Base-by-base conservation (phyloP, 2,888 invertebrate species). In the Peribatodes rhomboidaria region DNA sequence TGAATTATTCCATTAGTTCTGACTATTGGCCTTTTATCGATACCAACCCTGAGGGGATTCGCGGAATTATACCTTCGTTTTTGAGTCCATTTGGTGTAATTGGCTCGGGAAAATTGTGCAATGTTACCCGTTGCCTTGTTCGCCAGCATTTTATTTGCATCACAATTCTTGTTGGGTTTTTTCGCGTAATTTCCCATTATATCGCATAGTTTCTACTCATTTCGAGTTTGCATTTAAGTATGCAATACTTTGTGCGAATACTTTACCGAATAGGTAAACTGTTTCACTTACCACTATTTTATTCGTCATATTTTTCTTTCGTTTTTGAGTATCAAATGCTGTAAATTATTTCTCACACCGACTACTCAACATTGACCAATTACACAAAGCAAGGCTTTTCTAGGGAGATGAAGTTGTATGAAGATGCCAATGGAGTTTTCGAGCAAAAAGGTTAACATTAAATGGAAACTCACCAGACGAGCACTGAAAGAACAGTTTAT, bases 1-100 rank as follows among this genome's bases (percentile, higher is more conserved):
- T 65, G 61, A 59, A 70, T 61, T 59, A 65, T 65, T 61, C 65
- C 53, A 63, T 65, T 63, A 69, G 61, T 57, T 61, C 62, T 50
- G 57, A 67, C 62, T 61, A 57, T 60, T 56, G 58, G 60, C 62
- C 46, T 67, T 58, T 67, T 64, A 65, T 65, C 53, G 62, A 65
- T 59, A 37, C 52, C 52, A 57, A 22, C 67, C 66, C 64, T 59
- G 42, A 44, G 65, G 64, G 66, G 49, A 22, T 66, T 66, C 57
- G 44, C 27, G 46, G 54, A 69, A 65, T 61, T 59, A 61, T 57
- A 53, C 55, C 49, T 44, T 55, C 62, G 60, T 71, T 69, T 71
- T 67, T 46, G 62, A 61, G 60, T 61, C 57, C 64, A 64, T 68
- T 67, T 68, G 49, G 37, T 59, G 64, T 68, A 47, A 66, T 67